Base-by-base conservation (phyloP, 2,888 invertebrate species). In the Pterobdella sp. region DNA sequence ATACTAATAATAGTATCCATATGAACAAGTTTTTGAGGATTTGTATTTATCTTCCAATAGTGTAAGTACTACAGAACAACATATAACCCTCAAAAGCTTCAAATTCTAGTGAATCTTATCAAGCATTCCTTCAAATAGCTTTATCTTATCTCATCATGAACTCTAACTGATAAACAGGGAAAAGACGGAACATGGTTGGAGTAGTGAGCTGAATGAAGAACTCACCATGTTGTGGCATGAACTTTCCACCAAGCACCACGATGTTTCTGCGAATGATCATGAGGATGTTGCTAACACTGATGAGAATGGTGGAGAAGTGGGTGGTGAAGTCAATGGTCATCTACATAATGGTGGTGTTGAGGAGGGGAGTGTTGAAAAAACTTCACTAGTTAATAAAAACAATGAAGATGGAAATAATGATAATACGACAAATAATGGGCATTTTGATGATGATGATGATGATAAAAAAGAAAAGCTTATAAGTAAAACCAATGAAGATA, bases 151-250 rank as follows among this genome's bases (percentile, higher is more conserved):
- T n/a, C n/a, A n/a, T n/a, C n/a, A n/a, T n/a, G n/a, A n/a, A n/a
- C n/a, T n/a, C n/a, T n/a, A 42, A 7, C 42, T 42, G 42, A 56
- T 4, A 22, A 56, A 26, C n/a, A 26, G 60, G 60, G 42, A 42
- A 18, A 18, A 42, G 42, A 56, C 18, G 60, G 26, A 56, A 26
- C n/a, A 56, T 56, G 60, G 60, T 18, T 65, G 65, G 65, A 14
- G 34, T 4, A 35, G 35, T 3, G 65, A 65, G 3, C 4, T 14
- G 34, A 65, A 65, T 35, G 65, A 65, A n/a, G 65, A 65, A 34
- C n/a, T 65, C 31, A 31, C 22, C 31, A 34, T 65, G 34, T n/a
- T 65, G 65, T 65, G 32, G 34, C 4, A 65, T 3, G 65, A 65
- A 26, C 3, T 56, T 4, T 26, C n/a, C 4, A 42, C 7, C 22